Evolutionary conservation across 1,140 invertebrate species (phyloP).

Genomic region (Chelonus insularis): DNA sequence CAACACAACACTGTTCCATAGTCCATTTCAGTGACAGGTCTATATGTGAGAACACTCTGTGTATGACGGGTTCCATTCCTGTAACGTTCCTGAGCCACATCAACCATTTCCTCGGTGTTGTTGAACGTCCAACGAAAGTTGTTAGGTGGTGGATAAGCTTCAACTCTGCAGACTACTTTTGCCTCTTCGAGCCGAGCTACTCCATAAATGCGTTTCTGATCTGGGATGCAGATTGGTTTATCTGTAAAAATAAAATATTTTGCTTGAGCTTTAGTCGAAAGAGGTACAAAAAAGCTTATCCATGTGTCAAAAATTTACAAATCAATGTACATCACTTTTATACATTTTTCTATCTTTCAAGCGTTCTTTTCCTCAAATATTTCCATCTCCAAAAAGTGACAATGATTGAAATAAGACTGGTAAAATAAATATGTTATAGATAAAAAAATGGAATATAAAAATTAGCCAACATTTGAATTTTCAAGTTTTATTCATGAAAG

Average conservation of each 20-base stretch:
- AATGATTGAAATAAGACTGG: no score
- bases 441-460: no score
- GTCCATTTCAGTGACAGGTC: slow-evolving; percentile 75
- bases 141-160: slow-evolving; percentile 81
- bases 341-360: no score
- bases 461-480: no score
- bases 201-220: slow-evolving; percentile 80
- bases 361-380: no score
- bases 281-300: no score
- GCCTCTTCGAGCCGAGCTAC: slow-evolving; percentile 82
- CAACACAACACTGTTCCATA: slow-evolving; percentile 72
- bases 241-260: slow-evolving; percentile 62
- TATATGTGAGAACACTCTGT: slow-evolving; percentile 76
- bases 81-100: slow-evolving; percentile 69
- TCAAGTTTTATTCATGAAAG: no score
- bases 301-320: not conserved
- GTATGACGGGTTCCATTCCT: slow-evolving; percentile 65
- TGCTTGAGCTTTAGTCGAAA: no score
- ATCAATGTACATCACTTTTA: no score
- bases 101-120: slow-evolving; percentile 79
- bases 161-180: slow-evolving; percentile 80
- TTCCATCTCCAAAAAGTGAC: no score
- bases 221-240: slow-evolving; percentile 78
- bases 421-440: no score
- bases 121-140: slow-evolving; percentile 89